These are phyloP conservation scores for Peucedramus taeniatus DNA, from an alignment of 2,113 vertebrate species.

Conservation along the genomic window DNA sequence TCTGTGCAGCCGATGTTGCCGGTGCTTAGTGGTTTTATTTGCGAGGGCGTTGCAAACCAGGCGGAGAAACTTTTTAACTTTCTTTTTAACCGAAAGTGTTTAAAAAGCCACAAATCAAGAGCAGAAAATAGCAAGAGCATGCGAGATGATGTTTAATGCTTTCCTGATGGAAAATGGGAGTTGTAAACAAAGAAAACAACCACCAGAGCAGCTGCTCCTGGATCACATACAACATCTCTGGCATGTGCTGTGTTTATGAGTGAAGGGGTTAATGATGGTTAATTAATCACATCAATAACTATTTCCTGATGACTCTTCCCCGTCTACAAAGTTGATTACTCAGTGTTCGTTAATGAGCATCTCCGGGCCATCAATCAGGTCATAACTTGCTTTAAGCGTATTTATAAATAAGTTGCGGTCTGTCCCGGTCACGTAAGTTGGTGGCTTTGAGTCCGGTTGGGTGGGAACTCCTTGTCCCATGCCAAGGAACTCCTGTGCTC, in stretches of 20 bases:
- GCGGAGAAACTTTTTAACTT: not conserved
- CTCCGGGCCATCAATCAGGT: not conserved
- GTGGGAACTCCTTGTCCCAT: not conserved
- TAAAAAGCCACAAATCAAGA: not conserved
- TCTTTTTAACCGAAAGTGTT: not conserved
- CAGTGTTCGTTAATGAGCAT: fast-evolving
- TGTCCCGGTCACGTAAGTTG: fast-evolving
- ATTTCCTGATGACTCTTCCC: not conserved
- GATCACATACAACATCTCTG: fast-evolving
- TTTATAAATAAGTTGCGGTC: not conserved
- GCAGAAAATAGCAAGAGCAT: not conserved
- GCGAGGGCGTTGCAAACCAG: not conserved
- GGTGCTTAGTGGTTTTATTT: not conserved
- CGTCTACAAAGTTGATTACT: not conserved
- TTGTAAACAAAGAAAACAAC: not conserved
- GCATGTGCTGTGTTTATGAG: not conserved
- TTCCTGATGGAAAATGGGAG: not conserved
- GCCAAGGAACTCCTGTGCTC: not conserved
- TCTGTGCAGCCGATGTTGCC: not conserved
- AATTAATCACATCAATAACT: not conserved
- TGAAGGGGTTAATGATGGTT: conserved; percentile 6
- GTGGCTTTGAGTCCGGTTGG: not conserved
- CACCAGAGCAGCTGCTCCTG: not conserved
- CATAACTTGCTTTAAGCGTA: not conserved
- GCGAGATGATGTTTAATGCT: not conserved